Base-by-base conservation (phyloP, 1,140 invertebrate species). In the Drosophila sproati region DNA sequence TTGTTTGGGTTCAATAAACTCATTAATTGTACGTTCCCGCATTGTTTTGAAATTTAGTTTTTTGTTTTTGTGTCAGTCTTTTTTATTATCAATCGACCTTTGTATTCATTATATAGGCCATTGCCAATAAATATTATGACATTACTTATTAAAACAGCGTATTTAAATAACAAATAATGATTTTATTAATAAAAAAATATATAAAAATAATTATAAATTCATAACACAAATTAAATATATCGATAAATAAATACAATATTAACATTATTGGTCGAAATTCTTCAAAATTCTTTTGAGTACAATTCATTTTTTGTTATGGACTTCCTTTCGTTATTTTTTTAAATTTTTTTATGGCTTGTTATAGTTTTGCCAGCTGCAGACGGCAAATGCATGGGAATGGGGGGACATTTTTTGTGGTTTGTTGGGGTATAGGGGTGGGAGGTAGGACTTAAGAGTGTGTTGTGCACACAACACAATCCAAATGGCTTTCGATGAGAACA, bases 221-320 rank as follows among this genome's bases (percentile, higher is more conserved):
- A 64, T 74, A 73, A 57, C 43, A 86, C 83, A 87, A 79, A 63
- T 82, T 77, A 79, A 81, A 79, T 79, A 67, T 67, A 71, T 50
- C 41, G 71, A 83, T 87, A 87, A 86, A 86, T 86, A 88, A 86
- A 86, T 88, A 86, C 64, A 74, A 56, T 61, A 82, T 79, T 88
- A 86, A 88, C 82, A 86, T 75, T 61, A 56, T 51, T 70, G 39
- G 66, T 41, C 73, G 69, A 66, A 67, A 66, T 61, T 77, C 8
- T 66, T 60, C 50, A 61, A 67, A 77, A 63, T 61, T 41, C 43
- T 54, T 68, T 64, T 77, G 45, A 45, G 20, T 60, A 64, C 70
- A 64, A 70, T 62, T 69, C 39, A 47, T 50, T 39, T 37, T 35
- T 41, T 52, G 57, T 72, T 76, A 1, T 34, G 43, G 10, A 50